Evolutionary conservation across 2,113 vertebrate genomes (phyloP).

Genomic region (Rhineura floridana): DNA sequence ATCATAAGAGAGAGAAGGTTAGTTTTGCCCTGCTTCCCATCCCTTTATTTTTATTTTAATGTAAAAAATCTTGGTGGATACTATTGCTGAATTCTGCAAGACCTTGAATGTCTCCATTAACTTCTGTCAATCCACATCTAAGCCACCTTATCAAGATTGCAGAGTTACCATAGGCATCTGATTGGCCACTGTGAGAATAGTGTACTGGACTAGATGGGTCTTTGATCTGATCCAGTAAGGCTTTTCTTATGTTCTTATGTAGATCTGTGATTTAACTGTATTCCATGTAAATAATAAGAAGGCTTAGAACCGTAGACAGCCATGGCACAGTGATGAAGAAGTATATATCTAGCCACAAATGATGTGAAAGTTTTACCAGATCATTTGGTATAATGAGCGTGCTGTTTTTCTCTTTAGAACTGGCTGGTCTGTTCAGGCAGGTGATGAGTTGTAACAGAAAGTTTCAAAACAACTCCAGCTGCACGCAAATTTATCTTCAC

Average conservation of each 20-base stretch:
- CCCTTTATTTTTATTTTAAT: neutral
- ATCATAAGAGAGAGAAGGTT: neutral
- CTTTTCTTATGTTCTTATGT: too few species aligned
- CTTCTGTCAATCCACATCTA: neutral
- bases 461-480: neutral
- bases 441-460: neutral
- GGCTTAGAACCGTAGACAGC: neutral
- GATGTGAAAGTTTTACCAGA: neutral
- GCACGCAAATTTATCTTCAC: neutral
- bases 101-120: neutral
- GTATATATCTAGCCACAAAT: neutral
- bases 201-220: too few species aligned
- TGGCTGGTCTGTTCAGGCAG: neutral
- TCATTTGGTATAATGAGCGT: neutral
- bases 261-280: neutral
- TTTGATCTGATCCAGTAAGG: too few species aligned
- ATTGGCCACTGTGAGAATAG: too few species aligned
- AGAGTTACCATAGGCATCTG: too few species aligned
- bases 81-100: slow-evolving; percentile 1
- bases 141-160: too few species aligned
- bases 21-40: neutral
- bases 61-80: neutral
- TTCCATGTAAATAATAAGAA: slow-evolving; percentile 6
- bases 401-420: neutral
- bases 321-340: neutral